phyloP scores from a whole-genome alignment of 2,113 vertebrate genomes.

The Crotalus horridus region DNA sequence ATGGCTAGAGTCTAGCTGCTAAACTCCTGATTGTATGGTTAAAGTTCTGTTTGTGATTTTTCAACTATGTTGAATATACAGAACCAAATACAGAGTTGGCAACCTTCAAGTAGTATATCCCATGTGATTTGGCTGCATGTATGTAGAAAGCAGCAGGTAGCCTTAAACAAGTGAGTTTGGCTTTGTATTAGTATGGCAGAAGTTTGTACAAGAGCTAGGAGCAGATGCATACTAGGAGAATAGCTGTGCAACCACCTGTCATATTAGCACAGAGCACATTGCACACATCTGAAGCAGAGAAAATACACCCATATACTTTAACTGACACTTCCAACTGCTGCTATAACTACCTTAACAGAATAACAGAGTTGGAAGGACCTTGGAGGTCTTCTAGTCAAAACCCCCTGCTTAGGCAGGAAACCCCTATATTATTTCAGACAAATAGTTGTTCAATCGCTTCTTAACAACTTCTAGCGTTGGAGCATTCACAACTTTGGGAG shows the following conservation, averaged over 20 bases:
- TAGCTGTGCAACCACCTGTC: not conserved
- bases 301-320: conserved; percentile 40
- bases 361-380: no score
- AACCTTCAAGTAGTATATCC: conserved; percentile 28
- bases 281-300: conserved; percentile 24
- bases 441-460: no score
- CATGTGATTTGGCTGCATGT: conserved; percentile 18
- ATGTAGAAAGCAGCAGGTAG: conserved; percentile 40
- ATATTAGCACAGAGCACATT: conserved; percentile 14
- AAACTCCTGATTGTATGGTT: not conserved
- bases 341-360: not conserved
- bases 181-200: conserved; percentile 48
- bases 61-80: not conserved
- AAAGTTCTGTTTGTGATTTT: conserved; percentile 15
- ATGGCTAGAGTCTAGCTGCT: not conserved
- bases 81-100: conserved; percentile 22
- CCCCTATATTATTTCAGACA: no score
- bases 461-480: no score
- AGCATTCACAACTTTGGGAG: no score
- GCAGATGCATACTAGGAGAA: conserved; percentile 43
- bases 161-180: conserved; percentile 44
- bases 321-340: conserved; percentile 18
- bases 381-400: no score
- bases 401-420: no score
- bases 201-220: conserved; percentile 44